Base-by-base conservation (phyloP, 2,113 vertebrate genomes). In the Psilopsiagon aurifrons region DNA sequence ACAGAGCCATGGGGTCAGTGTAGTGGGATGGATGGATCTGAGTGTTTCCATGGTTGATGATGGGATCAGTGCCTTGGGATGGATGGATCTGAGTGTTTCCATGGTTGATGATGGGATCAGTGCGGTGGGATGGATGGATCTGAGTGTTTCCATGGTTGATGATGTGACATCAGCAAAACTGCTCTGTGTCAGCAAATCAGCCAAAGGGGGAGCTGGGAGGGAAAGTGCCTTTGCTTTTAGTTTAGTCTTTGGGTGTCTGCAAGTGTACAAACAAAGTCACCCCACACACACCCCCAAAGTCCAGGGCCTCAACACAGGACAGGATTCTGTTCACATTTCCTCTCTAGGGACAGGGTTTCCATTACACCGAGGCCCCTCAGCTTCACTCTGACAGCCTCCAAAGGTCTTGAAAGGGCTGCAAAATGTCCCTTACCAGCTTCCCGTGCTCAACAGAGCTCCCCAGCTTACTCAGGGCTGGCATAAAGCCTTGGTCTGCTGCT, bases 281-380 rank as follows among this genome's bases (percentile, higher is more conserved):
- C 43, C 71, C 60, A 41, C 1, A 22, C 73, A 29, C 16, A 1
- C 0, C 3, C 5, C 11, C 49, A 15, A 57, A 81, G 7, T 29
- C 49, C 63, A 7, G 23, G 66, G 80, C 77, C 69, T 85, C 44
- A 3, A 43, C 44, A 18, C 29, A 73, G 62, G 39, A 63, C 82
- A 67, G 66, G 39, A 39, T 82, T 69, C 49, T 91, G 49, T 25
- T 74, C 59, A 12, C 28, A 10, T 66, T 90, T 90, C 75, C 54
- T 90, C 87, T 41, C 90, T 43, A 37, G 82, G 67, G 71, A 70
- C 13, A 22, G 23, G 70, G 64, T 90, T 96, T 89, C 84, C 87
- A 81, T 95, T 51, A 35, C 63, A 29, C 37, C 66, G 47, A 28
- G 28, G 39, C 46, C 78, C 22, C n/a, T 85, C 71, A 83, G 49